Evolutionary conservation across 2,797 vertebrate genomes (phyloP), one percentile per base, ranked within the genome.

Genomic region (Brotula barbata): DNA sequence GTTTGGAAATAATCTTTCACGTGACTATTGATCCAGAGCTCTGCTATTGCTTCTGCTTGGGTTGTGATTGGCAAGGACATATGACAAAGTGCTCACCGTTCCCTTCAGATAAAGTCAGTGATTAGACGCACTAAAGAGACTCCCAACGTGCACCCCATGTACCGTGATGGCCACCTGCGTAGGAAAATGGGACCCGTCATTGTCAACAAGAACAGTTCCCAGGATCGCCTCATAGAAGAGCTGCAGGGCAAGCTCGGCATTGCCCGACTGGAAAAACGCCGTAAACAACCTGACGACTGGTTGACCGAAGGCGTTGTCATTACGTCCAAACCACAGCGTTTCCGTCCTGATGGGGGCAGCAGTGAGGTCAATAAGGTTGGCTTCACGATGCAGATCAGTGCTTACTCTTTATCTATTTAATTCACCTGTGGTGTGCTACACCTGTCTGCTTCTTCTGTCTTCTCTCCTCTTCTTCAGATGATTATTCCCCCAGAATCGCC

Each of bases 51-150:
- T 44, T 31, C 13, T 77, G 74, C 62, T 72, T 75, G 73, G 50
- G 68, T 47, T 59, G 16, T 73, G 59, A 76, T 59, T 72, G 49
- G 60, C 64, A 34, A 63, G 49, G 28, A 48, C 43, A 60, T 64
- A 58, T 64, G 64, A 58, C 77, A 28, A 40, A 77, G 45, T 58
- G 36, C 42, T 83, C 62, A 28, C 78, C 64, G 67, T 22, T 28
- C 88, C 82, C 81, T 88, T 76, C 87, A 99, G 96, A 94, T 98
- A 83, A 95, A 96, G 83, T 95, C 95, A 19, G 93, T 98, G 83
- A 98, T 99, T 88, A 94, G 93, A 80, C 95, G 95, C 87, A 98
- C 96, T 78, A 96, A 94, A 90, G 95, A 98, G 88, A 93, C 93
- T 0, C 37, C 91, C 36, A 95, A 96, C 8, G 93, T 95, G 40